Evolutionary conservation across 2,888 invertebrate genomes (phyloP).

Genomic region (Rotaria magnacalcarata): DNA sequence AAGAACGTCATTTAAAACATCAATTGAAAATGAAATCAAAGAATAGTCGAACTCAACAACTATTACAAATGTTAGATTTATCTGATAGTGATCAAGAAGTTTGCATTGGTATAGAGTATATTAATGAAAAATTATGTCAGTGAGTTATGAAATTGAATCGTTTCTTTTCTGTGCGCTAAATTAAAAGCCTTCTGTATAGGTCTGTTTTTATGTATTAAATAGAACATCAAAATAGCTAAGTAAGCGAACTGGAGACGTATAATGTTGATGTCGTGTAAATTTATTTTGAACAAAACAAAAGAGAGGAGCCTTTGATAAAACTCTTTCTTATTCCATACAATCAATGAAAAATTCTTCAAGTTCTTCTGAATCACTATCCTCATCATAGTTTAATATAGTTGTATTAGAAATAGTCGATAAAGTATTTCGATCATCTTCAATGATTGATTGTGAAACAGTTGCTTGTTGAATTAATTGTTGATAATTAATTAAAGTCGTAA

Average conservation of each 20-base stretch:
- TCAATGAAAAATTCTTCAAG: not conserved
- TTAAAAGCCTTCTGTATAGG: no score
- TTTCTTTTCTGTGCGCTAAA: no score
- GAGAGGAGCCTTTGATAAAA: not conserved
- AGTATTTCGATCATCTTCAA: not conserved
- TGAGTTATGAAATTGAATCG: not conserved
- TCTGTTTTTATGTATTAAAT: no score
- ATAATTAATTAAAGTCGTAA: not conserved
- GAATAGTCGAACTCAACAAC: not conserved
- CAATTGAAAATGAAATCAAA: constrained; percentile 11
- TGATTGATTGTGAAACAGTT: not conserved
- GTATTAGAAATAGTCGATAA: not conserved
- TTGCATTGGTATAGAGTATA: not conserved
- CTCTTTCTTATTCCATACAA: not conserved
- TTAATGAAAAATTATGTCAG: not conserved
- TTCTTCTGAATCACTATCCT: not conserved
- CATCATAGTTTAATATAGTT: not conserved
- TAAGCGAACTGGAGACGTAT: no score
- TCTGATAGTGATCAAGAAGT: not conserved
- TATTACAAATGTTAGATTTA: not conserved
- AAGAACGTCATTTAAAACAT: not conserved
- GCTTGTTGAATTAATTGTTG: not conserved
- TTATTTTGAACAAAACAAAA: no score
- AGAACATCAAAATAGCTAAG: no score
- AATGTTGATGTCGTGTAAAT: no score